Evolutionary conservation across 2,113 vertebrate species (phyloP).

Genomic region (Donacobius atricapilla): DNA sequence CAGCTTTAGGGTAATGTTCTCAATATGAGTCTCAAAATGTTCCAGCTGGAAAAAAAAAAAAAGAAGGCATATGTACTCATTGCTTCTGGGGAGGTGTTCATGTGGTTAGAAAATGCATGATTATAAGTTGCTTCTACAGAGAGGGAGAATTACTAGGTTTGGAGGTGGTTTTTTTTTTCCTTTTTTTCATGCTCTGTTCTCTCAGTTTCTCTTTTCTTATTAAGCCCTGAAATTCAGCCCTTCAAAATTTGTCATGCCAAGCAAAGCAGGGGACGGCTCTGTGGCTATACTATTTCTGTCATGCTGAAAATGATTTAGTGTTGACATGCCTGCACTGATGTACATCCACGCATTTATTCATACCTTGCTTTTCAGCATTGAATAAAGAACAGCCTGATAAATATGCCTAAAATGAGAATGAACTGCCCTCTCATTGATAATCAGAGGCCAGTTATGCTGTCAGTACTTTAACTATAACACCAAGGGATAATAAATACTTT

Average conservation of each 20-base stretch:
- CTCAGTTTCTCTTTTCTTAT: background rate
- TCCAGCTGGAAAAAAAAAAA: background rate
- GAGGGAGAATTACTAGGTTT: background rate
- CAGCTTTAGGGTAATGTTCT: background rate
- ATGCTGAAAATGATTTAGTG: background rate
- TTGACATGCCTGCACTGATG: background rate
- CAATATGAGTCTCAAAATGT: background rate
- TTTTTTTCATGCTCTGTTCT: background rate
- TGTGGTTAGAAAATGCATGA: background rate
- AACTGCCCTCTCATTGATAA: background rate
- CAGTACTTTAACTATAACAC: background rate
- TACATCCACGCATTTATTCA: background rate
- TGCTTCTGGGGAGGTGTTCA: background rate
- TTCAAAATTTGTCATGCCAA: background rate
- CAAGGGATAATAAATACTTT: background rate
- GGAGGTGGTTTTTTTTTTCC: fast-evolving
- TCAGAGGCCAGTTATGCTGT: background rate
- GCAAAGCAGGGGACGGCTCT: background rate
- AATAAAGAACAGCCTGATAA: background rate
- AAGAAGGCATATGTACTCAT: background rate
- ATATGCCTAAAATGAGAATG: background rate
- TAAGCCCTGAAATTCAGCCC: background rate
- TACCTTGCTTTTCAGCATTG: background rate
- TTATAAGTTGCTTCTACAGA: background rate
- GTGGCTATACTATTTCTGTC: background rate